Conservation (phyloP, 2,888 invertebrate genomes). For the Pyrochroa serraticornis region DNA sequence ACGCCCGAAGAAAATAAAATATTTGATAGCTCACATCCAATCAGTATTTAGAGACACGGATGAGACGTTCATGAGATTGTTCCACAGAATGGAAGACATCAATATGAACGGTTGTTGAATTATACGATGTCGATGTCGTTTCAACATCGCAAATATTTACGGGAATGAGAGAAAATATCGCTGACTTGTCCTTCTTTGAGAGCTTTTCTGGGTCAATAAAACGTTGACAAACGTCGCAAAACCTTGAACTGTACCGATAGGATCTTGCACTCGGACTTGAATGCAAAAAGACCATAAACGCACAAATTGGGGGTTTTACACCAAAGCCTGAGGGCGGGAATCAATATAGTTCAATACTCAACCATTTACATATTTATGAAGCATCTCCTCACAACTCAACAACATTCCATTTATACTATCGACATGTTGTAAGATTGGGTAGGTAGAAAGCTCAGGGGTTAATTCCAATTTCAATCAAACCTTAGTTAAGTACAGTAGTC, state of each 20-base stretch:
- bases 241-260: conserved; percentile 14
- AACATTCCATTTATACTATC: neutral
- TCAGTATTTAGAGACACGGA: conserved; percentile 56
- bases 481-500: conserved; percentile 2
- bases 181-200: neutral
- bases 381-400: conserved; percentile 3
- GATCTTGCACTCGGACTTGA: conserved; percentile 5
- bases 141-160: conserved; percentile 48
- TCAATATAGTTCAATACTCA: conserved; percentile 44
- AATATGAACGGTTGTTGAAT: conserved; percentile 46
- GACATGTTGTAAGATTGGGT: neutral
- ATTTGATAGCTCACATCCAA: conserved; percentile 56
- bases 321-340: conserved; percentile 32
- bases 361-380: conserved; percentile 44
- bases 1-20: conserved; percentile 50
- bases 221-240: neutral
- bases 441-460: too few species aligned
- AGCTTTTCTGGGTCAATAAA: conserved; percentile 17
- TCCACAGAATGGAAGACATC: conserved; percentile 38
- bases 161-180: conserved; percentile 28
- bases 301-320: conserved; percentile 40
- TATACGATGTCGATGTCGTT: too few species aligned
- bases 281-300: conserved; percentile 28
- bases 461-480: neutral
- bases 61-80: conserved; percentile 48